A percentile compares a stretch with the other conserved stretches of the same genome.
Conservation (phyloP, 1,140 invertebrate genomes). For the Drosophila carrolli region DNA sequence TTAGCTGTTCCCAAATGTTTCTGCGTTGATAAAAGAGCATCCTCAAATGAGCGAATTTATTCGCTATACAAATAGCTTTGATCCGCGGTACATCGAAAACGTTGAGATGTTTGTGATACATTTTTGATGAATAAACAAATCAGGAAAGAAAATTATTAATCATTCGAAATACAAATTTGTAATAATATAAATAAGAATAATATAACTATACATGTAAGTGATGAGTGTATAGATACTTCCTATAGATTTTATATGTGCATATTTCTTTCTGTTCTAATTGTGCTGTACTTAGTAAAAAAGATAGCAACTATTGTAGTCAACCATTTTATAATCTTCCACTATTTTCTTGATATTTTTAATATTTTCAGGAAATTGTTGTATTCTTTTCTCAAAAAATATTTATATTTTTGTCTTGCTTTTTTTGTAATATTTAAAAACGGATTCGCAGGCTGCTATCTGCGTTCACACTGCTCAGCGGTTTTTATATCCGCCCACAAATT, state of each 20-base stretch:
- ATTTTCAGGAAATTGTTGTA: background rate
- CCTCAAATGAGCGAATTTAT: conserved; percentile 16
- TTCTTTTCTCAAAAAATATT: conserved; percentile 4
- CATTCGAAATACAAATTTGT: background rate
- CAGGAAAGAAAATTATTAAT: background rate
- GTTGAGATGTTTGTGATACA: background rate
- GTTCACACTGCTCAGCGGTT: conserved; percentile 32
- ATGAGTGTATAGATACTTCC: no score
- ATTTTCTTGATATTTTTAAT: no score
- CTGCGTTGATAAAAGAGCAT: background rate
- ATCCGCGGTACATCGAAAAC: background rate
- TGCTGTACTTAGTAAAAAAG: no score
- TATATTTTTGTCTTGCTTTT: conserved; percentile 9
- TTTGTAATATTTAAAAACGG: conserved; percentile 53
- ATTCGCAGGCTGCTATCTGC: conserved; percentile 56
- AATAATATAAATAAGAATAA: no score
- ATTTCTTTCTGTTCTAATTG: no score
- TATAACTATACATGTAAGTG: no score
- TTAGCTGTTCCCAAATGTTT: background rate
- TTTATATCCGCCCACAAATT: conserved; percentile 79
- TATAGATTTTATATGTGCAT: no score
- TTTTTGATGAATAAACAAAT: background rate
- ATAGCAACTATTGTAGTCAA: no score
- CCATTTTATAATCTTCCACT: no score
- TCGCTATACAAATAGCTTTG: conserved; percentile 7